phyloP scores from a whole-genome alignment of 2,888 invertebrate genomes.

The Drosophila yooni region DNA sequence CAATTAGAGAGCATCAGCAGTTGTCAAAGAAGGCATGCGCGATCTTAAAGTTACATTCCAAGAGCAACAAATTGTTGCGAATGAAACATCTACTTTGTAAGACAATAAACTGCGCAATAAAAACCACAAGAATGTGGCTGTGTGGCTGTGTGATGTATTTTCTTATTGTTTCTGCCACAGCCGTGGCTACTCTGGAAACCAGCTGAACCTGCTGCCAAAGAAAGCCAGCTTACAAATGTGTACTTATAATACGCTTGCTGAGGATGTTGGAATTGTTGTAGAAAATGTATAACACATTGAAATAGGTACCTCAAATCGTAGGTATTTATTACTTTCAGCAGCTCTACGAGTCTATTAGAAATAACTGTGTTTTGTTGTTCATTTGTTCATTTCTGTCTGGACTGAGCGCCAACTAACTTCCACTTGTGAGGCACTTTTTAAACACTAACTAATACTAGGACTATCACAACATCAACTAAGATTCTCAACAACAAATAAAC shows the following conservation, averaged over 20 bases:
- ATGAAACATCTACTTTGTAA: slow-evolving; percentile 3
- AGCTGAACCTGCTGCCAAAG: neutral
- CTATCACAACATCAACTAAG: neutral
- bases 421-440: neutral
- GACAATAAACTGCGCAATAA: slow-evolving; percentile 22
- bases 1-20: slow-evolving; percentile 24
- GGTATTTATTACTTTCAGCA: no score
- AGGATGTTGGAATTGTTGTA: neutral
- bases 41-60: slow-evolving; percentile 33
- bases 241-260: slow-evolving; percentile 19
- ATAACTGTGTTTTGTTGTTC: neutral
- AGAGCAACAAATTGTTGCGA: slow-evolving; percentile 50
- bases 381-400: neutral
- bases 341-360: neutral
- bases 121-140: slow-evolving; percentile 22
- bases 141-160: slow-evolving; percentile 13
- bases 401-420: neutral
- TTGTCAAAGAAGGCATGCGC: slow-evolving; percentile 28
- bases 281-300: neutral
- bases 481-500: no score
- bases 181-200: neutral
- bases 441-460: neutral
- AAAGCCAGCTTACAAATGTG: slow-evolving; percentile 21
- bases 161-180: slow-evolving; percentile 7
- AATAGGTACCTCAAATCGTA: neutral